Evolutionary conservation across 1,140 invertebrate genomes (phyloP), one percentile per base, ranked within the genome.

Genomic region (Theocolax elegans): DNA sequence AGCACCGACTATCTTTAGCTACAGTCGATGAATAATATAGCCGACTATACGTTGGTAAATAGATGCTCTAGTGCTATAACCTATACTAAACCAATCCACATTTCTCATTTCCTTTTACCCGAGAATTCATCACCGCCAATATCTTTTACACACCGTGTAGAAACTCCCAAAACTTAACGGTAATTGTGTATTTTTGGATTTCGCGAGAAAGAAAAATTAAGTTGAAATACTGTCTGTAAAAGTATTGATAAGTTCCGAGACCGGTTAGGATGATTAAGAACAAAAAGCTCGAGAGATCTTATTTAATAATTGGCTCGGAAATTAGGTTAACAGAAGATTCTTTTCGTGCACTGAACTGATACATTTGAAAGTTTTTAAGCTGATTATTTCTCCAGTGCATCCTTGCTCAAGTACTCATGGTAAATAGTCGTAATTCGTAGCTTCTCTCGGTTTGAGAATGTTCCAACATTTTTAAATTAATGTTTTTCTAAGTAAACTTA

Each of bases 11-110:
- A 79, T 82, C 66, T 80, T 82, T 81, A 83, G 76, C 72, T 23
- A 21, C 66, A 77, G 76, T 74, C 74, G 76, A 74, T 80, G 80
- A 83, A 80, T 83, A 81, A 83, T 81, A 79, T 72, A 84, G 72
- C 71, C 75, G 75, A 75, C 78, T 82, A 79, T 76, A 77, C 81
- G 74, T 80, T 79, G 31, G 27, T 54, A 54, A 31, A 42, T 80
- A 79, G 77, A 78, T 80, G 75, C 81, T 77, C 75, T 80, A 82
- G 72, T 70, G 72, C 63, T 54, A 13, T 54, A 54, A 54, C 51
- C 51, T 54, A 54, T 27, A 13, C 4, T 35, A 25, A n/a, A 17
- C 51, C 15, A 54, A 31, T 53, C 51, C n/a, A 15, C 35, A n/a
- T n/a, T n/a, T n/a, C n/a, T n/a, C n/a, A n/a, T n/a, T n/a, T n/a